Conservation (phyloP, 2,113 vertebrate genomes). For the Anguilla rostrata region DNA sequence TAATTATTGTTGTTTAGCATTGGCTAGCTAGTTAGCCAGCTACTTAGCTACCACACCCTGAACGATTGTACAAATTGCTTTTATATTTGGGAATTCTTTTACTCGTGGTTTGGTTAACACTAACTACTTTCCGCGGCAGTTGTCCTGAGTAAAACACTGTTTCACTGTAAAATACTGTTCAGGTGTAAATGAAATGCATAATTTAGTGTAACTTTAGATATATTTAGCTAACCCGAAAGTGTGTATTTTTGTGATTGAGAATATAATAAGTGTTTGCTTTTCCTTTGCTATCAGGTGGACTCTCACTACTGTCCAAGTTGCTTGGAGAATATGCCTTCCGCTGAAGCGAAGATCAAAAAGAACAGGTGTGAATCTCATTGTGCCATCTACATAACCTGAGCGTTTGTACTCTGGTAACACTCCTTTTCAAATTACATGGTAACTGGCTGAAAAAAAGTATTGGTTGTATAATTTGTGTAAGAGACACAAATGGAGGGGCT, state of each 20-base stretch:
- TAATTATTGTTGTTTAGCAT: neutral
- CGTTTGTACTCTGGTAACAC: neutral
- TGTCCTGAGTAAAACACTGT: no score
- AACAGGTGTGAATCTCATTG: slow-evolving; percentile 76
- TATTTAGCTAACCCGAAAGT: no score
- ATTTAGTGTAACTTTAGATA: no score
- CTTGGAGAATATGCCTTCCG: slow-evolving; percentile 98
- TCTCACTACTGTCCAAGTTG: slow-evolving; percentile 98
- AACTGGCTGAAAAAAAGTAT: neutral
- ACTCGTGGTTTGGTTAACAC: no score
- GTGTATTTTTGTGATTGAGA: no score
- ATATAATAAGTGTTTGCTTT: neutral
- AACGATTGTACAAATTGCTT: neutral
- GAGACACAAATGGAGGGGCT: no score
- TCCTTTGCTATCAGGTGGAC: slow-evolving; percentile 79
- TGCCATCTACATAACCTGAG: neutral
- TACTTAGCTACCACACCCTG: neutral
- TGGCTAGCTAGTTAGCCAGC: neutral
- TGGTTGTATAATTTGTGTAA: no score
- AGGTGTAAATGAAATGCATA: no score
- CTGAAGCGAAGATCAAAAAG: slow-evolving; percentile 98
- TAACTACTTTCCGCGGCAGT: no score
- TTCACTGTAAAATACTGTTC: no score
- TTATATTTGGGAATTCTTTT: neutral
- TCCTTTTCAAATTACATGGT: no score